A percentile compares a stretch with the other conserved stretches of the same genome.
Conservation (phyloP, 2,888 invertebrate genomes). For the Torymus texanus region DNA sequence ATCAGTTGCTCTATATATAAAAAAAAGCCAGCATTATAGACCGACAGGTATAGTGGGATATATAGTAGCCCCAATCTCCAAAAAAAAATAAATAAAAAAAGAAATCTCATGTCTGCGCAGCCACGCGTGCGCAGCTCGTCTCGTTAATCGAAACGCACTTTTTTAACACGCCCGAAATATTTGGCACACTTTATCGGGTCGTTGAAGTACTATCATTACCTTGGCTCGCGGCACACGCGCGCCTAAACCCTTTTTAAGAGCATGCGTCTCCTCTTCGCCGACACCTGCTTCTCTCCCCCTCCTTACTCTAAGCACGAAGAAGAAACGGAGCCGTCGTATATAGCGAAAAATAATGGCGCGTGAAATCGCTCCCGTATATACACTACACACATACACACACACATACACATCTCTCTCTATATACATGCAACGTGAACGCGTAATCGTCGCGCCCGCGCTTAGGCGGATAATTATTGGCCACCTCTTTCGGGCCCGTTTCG, state of each 20-base stretch:
- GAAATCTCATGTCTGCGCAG: not conserved
- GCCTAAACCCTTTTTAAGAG: constrained; percentile 39
- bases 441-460: constrained; percentile 41
- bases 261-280: constrained; percentile 10
- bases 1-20: no score
- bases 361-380: constrained; percentile 53
- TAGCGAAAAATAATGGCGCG: constrained; percentile 51
- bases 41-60: no score
- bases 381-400: no score
- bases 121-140: not conserved
- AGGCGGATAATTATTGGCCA: constrained; percentile 42
- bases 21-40: no score
- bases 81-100: constrained; percentile 9
- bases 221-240: not conserved
- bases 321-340: constrained; percentile 6
- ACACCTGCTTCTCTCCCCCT: constrained; percentile 43
- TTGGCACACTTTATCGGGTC: constrained; percentile 50
- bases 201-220: constrained; percentile 51
- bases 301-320: not conserved
- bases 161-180: constrained; percentile 30
- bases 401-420: not conserved
- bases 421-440: not conserved
- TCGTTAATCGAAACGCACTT: constrained; percentile 40
- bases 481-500: not conserved
- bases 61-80: no score